These are phyloP conservation scores for Tipula helvola DNA, from an alignment of 2,888 invertebrate genomes.

Conservation along the genomic window DNA sequence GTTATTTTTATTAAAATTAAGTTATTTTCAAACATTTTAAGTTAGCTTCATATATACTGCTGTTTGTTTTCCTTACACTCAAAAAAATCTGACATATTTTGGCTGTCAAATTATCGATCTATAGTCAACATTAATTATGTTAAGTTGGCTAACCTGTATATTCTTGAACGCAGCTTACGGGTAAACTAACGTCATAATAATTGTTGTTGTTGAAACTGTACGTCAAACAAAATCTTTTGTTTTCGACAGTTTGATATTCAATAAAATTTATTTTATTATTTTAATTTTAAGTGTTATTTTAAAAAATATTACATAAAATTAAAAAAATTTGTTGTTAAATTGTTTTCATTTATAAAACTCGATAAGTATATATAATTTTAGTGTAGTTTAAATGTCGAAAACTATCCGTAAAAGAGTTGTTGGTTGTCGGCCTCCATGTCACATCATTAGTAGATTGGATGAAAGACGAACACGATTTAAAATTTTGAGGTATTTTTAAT, in stretches of 20 bases:
- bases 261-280: neutral
- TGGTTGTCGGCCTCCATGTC: constrained; percentile 67
- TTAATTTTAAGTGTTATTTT: neutral
- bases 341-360: neutral
- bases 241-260: neutral
- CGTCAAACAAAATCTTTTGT: neutral
- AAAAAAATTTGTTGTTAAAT: neutral
- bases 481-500: constrained; percentile 23
- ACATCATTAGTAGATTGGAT: constrained; percentile 55
- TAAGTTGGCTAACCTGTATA: neutral
- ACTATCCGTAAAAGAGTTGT: constrained; percentile 57
- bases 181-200: too few relatives aligned
- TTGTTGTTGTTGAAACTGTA: neutral
- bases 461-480: constrained; percentile 53
- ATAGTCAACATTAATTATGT: neutral
- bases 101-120: too few relatives aligned
- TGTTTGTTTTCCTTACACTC: too few relatives aligned
- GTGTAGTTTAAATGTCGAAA: constrained; percentile 47
- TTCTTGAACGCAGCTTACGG: neutral
- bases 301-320: neutral
- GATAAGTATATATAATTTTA: neutral
- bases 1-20: too few relatives aligned
- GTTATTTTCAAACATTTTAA: too few relatives aligned
- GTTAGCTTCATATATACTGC: too few relatives aligned
- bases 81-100: too few relatives aligned